These are phyloP conservation scores for Isotomurus palustris DNA, from an alignment of 2,888 invertebrate genomes.

Conservation along the genomic window DNA sequence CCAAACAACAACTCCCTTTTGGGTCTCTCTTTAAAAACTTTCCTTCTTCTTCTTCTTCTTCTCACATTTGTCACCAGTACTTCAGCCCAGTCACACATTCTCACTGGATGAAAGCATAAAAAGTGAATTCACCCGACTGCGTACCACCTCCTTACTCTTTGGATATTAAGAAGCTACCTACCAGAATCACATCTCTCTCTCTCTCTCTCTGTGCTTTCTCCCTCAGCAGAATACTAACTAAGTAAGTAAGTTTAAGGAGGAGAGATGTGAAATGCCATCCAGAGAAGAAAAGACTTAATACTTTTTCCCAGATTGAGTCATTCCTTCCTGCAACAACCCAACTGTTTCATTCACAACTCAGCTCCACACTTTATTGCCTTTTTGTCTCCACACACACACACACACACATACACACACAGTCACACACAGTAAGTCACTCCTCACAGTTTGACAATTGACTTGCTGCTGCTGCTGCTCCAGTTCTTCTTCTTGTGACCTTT, in stretches of 20 bases:
- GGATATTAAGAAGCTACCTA: not conserved
- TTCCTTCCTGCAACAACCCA: not conserved
- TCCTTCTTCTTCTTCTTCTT: conserved; percentile 9
- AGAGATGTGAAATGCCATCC: too few species aligned
- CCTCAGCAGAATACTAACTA: too few species aligned
- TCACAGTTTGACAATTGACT: too few species aligned
- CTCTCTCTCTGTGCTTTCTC: conserved; percentile 1
- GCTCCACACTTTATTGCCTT: conserved; percentile 15
- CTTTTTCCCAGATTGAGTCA: too few species aligned
- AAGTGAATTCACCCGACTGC: not conserved
- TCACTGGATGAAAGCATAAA: not conserved
- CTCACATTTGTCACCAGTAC: not conserved
- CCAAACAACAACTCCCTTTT: conserved; percentile 9
- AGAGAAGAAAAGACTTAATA: too few species aligned
- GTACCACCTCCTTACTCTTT: not conserved
- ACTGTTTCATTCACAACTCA: conserved; percentile 19
- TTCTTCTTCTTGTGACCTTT: too few species aligned
- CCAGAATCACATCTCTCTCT: not conserved
- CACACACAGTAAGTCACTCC: too few species aligned
- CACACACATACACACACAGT: too few species aligned
- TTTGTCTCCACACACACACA: conserved; percentile 1
- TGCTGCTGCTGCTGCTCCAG: too few species aligned
- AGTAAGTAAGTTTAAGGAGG: too few species aligned
- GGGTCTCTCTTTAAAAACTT: not conserved
- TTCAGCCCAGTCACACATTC: not conserved